Base-by-base conservation (phyloP, 2,888 invertebrate species). In the Pemphredon lugubris region DNA sequence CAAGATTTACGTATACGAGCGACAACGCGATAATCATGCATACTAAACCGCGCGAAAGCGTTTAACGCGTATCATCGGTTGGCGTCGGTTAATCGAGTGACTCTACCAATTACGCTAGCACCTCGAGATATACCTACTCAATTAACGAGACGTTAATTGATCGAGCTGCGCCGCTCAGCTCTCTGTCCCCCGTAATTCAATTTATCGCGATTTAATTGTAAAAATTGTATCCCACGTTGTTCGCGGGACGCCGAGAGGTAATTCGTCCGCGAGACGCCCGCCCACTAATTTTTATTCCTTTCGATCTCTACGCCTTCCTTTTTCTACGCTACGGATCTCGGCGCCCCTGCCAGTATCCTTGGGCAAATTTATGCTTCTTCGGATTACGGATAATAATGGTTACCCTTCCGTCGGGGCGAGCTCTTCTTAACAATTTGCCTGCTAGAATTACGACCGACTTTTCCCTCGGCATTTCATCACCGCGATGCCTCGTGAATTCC, bases 351-450 rank as follows among this genome's bases (percentile, higher is more conserved):
- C 30, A 26, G 59, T 61, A 72, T 60, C 71, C 73, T 72, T 57
- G 58, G 66, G 67, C 66, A 72, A 74, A 74, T 74, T 74, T 72
- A 74, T 74, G 71, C 71, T 66, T 74, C 71, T 63, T 63, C 58
- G 40, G 73, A 74, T 74, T 72, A 67, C 73, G 67, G 73, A 73
- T 71, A 73, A 73, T 73, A 73, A 73, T 71, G 71, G 71, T 73
- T 71, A 59, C 71, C 71, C 73, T 67, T 66, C 47, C 50, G 54
- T 58, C 55, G 34, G 32, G 51, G 69, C 44, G 55, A 45, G 51
- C 59, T 58, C 68, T 48, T 58, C 71, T 72, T 70, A 72, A 70
- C 59, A 70, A 72, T 72, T 72, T 64, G 63, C 72, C 64, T 59
- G 69, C 72, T 64, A 70, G 72, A 64, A 69, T 69, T 64, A 72